phyloP scores from a whole-genome alignment of 2,888 invertebrate genomes.

The Steinernema carpocapsae region DNA sequence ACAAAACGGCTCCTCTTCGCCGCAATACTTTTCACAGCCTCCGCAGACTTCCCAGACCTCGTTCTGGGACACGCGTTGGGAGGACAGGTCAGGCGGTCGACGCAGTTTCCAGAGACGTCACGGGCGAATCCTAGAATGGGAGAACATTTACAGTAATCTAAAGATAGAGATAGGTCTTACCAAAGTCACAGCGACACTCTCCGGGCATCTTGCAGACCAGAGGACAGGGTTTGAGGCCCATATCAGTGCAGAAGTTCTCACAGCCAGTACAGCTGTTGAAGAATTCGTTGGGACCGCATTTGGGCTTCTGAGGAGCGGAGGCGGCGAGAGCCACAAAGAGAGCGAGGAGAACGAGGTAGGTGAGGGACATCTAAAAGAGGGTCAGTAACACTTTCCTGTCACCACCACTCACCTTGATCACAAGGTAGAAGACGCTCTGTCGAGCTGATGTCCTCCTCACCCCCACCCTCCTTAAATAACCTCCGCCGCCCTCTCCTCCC shows the following conservation, averaged over 20 bases:
- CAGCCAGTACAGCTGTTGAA: background rate
- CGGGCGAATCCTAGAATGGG: background rate
- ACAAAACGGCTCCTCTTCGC: background rate
- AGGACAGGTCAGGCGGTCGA: background rate
- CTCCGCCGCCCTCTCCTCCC: too few relatives aligned
- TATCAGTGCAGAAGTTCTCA: background rate
- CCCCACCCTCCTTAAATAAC: constrained; percentile 4
- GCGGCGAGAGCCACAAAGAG: background rate
- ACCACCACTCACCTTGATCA: too few relatives aligned
- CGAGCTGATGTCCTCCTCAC: too few relatives aligned
- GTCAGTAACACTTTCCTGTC: too few relatives aligned
- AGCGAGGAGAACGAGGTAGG: constrained; percentile 2
- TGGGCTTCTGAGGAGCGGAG: background rate
- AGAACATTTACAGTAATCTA: background rate
- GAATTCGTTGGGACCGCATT: background rate
- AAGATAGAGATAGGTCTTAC: background rate
- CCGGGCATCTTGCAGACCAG: background rate
- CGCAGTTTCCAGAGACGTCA: background rate
- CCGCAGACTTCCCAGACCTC: constrained; percentile 13
- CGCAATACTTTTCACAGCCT: background rate
- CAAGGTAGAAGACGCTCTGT: too few relatives aligned
- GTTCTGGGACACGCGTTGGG: background rate
- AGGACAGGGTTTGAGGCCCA: constrained; percentile 1
- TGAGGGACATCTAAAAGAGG: background rate
- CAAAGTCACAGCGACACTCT: background rate